These are phyloP conservation scores for Mirza zaza DNA, from an alignment of 2,113 vertebrate species.

Conservation along the genomic window DNA sequence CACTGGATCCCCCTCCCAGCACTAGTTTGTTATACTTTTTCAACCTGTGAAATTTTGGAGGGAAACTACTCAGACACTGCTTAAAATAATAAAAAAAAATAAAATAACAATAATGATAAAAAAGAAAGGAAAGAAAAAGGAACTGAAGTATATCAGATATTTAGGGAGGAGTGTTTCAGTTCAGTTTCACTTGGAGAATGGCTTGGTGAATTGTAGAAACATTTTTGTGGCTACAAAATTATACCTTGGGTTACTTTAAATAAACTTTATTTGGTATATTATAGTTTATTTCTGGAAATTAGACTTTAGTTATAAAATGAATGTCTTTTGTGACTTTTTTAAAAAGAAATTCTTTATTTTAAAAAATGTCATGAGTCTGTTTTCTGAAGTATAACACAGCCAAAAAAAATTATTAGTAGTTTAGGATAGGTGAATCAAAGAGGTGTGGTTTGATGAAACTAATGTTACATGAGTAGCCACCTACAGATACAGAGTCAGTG, in stretches of 20 bases:
- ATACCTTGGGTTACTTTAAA: neutral
- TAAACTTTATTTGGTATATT: neutral
- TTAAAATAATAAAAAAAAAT: neutral
- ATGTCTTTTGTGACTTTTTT: slow-evolving; percentile 2
- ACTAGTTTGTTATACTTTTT: slow-evolving; percentile 22
- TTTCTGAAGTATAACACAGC: neutral
- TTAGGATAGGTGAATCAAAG: neutral
- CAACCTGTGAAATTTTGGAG: neutral
- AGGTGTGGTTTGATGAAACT: neutral
- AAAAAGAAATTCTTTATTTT: neutral
- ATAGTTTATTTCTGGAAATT: neutral
- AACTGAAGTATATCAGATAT: neutral
- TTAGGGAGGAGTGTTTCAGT: neutral
- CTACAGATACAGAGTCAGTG: neutral
- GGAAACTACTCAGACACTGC: neutral
- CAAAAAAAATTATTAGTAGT: neutral
- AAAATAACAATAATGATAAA: neutral
- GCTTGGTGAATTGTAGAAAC: neutral
- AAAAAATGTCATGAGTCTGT: neutral
- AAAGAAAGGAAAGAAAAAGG: neutral
- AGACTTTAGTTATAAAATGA: neutral
- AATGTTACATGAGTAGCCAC: neutral
- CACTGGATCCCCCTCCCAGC: neutral
- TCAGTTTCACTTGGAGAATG: neutral
- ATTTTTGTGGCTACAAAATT: neutral